Conservation (phyloP, 2,797 vertebrate species). For the Allobates femoralis region DNA sequence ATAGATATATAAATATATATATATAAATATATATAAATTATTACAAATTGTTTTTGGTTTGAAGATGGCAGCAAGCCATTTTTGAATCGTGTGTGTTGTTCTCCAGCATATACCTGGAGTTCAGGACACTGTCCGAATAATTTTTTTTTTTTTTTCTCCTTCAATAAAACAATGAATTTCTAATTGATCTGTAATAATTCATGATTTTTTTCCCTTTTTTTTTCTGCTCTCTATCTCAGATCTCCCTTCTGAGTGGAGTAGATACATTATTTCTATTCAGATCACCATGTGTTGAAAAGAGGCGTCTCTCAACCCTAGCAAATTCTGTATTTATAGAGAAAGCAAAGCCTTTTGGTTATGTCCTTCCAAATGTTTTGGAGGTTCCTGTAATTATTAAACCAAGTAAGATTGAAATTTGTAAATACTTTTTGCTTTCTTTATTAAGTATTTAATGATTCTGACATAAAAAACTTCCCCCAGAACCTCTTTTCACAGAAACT, state of each 20-base stretch:
- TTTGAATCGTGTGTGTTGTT: conserved; percentile 65
- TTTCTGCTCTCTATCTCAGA: conserved; percentile 48
- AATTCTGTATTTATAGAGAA: conserved; percentile 86
- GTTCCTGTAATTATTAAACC: conserved; percentile 83
- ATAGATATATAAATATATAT: conserved; percentile 80
- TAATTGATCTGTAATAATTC: conserved; percentile 44
- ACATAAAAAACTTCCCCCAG: conserved; percentile 73
- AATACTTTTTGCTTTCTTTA: conserved; percentile 90
- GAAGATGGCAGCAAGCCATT: conserved; percentile 71
- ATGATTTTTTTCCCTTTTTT: conserved; percentile 59
- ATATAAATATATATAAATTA: conserved; percentile 78
- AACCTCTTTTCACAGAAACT: conserved; percentile 91
- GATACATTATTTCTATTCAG: conserved; percentile 61
- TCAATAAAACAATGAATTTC: conserved; percentile 44
- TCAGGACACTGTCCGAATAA: conserved; percentile 21
- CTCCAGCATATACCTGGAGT: conserved; percentile 61
- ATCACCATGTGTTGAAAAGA: conserved; percentile 60
- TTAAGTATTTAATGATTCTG: conserved; percentile 88
- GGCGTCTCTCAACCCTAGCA: conserved; percentile 67
- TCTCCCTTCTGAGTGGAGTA: conserved; percentile 26
- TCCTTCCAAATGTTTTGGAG: conserved; percentile 78
- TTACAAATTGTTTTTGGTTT: conserved; percentile 72
- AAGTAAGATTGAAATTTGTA: conserved; percentile 88
- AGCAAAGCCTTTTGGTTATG: conserved; percentile 70
- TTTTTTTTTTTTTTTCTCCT: conserved; percentile 20